A percentile compares a stretch with the other conserved stretches of the same genome.
Evolutionary conservation across 1,140 invertebrate species (phyloP).

Genomic region (Rhyacophila brunnea): DNA sequence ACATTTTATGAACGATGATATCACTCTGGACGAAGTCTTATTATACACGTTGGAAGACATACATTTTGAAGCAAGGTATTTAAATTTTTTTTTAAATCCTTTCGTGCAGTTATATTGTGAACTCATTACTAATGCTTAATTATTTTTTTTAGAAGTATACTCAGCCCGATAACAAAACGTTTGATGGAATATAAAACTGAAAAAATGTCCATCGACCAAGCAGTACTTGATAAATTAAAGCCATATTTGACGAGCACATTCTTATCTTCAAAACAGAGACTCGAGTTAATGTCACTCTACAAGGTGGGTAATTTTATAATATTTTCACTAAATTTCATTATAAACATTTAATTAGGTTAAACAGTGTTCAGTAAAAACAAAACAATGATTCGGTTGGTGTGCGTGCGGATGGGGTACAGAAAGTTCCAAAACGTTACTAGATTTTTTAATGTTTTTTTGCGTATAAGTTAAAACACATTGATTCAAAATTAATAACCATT

Average conservation of each 20-base stretch:
- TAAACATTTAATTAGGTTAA: too few species aligned
- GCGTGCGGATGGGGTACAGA: too few species aligned
- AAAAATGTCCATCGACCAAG: conserved; percentile 15
- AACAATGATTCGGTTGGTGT: too few species aligned
- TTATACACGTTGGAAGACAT: conserved; percentile 10
- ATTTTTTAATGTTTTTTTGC: too few species aligned
- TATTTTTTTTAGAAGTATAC: conserved; percentile 14
- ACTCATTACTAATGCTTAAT: not conserved
- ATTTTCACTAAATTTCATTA: too few species aligned
- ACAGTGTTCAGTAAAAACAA: too few species aligned
- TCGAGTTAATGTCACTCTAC: conserved; percentile 27
- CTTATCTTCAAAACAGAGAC: conserved; percentile 27
- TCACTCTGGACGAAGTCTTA: conserved; percentile 21
- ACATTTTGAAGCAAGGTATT: conserved; percentile 17
- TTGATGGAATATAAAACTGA: conserved; percentile 19
- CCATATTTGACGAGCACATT: conserved; percentile 17
- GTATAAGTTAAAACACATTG: too few species aligned
- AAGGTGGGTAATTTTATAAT: too few species aligned
- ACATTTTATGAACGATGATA: conserved; percentile 11
- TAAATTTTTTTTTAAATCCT: not conserved
- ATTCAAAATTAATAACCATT: too few species aligned
- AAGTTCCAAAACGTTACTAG: too few species aligned
- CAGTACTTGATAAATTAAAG: conserved; percentile 30
- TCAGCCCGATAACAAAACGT: conserved; percentile 16
- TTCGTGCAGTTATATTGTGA: not conserved